A percentile compares a stretch with the other conserved stretches of the same genome.
phyloP scores from a whole-genome alignment of 2,113 vertebrate genomes.

The Zosterops lateralis region DNA sequence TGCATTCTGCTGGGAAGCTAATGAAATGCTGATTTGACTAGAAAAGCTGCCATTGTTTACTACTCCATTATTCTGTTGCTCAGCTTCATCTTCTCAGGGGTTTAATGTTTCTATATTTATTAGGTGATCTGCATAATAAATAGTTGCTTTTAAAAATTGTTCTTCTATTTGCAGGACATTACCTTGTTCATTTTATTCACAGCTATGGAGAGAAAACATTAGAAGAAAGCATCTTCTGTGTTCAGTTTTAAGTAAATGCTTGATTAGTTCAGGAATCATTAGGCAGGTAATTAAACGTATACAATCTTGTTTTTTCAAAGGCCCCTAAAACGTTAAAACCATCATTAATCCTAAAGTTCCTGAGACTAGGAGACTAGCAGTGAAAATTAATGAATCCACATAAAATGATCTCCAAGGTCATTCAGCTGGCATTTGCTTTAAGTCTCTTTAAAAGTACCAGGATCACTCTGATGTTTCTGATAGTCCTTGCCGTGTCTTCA shows the following conservation, averaged over 20 bases:
- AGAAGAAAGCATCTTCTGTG: conserved; percentile 60
- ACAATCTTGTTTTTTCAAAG: conserved; percentile 61
- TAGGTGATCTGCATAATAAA: conserved; percentile 43
- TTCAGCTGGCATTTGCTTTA: conserved; percentile 52
- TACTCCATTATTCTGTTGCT: conserved; percentile 53
- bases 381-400: conserved; percentile 60
- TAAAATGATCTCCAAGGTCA: conserved; percentile 76
- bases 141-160: conserved; percentile 15
- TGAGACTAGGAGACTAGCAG: conserved; percentile 55
- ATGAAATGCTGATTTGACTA: conserved; percentile 61
- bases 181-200: conserved; percentile 61
- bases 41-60: conserved; percentile 66
- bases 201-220: conserved; percentile 53
- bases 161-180: conserved; percentile 60
- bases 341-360: conserved; percentile 65
- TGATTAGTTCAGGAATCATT: conserved; percentile 65
- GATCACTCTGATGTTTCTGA: conserved; percentile 39
- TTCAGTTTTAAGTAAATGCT: conserved; percentile 67
- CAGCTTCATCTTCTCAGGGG: conserved; percentile 36
- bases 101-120: conserved; percentile 12
- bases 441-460: conserved; percentile 64
- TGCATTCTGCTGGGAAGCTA: conserved; percentile 53
- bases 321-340: conserved; percentile 53
- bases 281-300: conserved; percentile 40
- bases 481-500: conserved; percentile 60